Conservation (phyloP, 2,797 vertebrate species). For the Florisuga fusca region DNA sequence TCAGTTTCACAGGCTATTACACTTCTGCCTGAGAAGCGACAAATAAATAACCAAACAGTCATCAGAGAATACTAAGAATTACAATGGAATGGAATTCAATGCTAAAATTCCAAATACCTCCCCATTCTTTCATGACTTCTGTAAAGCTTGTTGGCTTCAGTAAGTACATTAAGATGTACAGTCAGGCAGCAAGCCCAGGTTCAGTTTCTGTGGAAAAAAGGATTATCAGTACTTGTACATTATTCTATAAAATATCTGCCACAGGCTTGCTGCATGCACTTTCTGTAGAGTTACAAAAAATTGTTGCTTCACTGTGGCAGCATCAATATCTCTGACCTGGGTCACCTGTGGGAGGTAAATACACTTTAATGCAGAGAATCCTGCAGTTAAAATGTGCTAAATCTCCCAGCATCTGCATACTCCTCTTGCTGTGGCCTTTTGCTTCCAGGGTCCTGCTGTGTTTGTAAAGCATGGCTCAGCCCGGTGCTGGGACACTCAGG, state of each 20-base stretch:
- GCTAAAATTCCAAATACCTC: neutral
- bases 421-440: neutral
- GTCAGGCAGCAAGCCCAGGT: neutral
- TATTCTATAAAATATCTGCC: neutral
- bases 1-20: neutral
- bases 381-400: neutral
- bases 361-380: neutral
- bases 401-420: neutral
- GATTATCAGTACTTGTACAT: neutral
- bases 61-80: neutral
- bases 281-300: neutral
- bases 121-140: neutral
- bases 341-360: neutral
- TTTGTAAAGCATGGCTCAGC: neutral
- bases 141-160: neutral
- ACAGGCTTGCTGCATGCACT: neutral
- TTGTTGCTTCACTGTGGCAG: neutral
- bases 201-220: neutral
- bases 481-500: rapidly evolving
- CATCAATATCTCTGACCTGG: neutral
- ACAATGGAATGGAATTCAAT: neutral
- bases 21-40: neutral
- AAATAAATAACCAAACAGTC: neutral
- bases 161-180: neutral
- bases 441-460: neutral